Evolutionary conservation across 2,113 vertebrate genomes (phyloP).

Genomic region (Lonchura striata): DNA sequence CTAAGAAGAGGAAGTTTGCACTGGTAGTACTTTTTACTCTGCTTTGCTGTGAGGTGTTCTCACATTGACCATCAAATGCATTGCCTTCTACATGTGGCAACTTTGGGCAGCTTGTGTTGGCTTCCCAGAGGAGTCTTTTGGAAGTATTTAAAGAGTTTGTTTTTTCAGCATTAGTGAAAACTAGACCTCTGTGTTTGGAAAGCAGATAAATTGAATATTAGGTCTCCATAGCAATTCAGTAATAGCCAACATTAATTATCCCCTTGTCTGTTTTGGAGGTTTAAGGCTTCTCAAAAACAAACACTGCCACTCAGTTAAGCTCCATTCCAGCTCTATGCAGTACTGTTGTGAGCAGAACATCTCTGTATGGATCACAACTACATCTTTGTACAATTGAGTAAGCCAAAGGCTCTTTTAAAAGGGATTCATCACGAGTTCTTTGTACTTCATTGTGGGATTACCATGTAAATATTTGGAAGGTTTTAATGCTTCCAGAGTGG

Average conservation of each 20-base stretch:
- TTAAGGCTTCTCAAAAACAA: neutral
- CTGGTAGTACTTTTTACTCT: neutral
- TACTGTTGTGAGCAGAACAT: neutral
- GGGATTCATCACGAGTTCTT: neutral
- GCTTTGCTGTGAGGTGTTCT: neutral
- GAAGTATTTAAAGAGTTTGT: neutral
- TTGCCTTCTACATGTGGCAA: neutral
- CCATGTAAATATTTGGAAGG: neutral
- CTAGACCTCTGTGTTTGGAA: neutral
- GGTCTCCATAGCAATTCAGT: neutral
- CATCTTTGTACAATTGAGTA: neutral
- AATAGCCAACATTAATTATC: neutral
- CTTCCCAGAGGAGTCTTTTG: neutral
- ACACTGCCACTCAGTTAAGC: accelerated
- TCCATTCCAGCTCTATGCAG: neutral
- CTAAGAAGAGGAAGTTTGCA: neutral
- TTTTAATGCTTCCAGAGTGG: neutral
- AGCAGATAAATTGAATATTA: neutral
- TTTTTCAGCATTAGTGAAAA: neutral
- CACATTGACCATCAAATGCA: neutral
- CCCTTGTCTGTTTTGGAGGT: neutral
- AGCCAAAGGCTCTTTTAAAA: neutral
- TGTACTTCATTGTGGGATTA: neutral
- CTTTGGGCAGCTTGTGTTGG: neutral
- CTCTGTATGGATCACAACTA: neutral